Conservation (phyloP, 1,140 invertebrate species). For the Sarcophaga bullata region DNA sequence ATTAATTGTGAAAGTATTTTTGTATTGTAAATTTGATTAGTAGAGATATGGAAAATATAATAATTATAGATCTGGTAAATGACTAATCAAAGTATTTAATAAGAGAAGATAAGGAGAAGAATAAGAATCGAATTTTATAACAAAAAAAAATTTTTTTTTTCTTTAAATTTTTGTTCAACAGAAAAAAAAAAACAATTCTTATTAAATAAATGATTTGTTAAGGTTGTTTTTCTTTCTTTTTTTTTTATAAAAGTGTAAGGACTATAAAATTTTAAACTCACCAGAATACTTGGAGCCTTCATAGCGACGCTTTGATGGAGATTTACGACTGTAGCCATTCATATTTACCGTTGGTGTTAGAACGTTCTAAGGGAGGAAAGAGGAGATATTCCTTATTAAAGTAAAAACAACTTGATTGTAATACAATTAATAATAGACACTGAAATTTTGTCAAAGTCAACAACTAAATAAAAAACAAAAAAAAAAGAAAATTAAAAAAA, state of each 20-base stretch:
- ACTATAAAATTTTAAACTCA: slow-evolving; percentile 48
- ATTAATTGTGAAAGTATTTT: too few species aligned
- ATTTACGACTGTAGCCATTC: slow-evolving; percentile 64
- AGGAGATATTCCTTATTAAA: background rate
- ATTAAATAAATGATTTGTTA: too few species aligned
- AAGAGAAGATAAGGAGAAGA: too few species aligned
- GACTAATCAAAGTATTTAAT: too few species aligned
- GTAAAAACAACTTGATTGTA: slow-evolving; percentile 4
- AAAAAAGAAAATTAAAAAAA: slow-evolving; percentile 34
- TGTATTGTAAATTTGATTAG: too few species aligned
- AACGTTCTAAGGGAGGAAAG: slow-evolving; percentile 29
- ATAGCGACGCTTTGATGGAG: slow-evolving; percentile 62
- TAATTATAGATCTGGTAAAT: too few species aligned
- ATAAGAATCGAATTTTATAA: too few species aligned
- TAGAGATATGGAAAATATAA: too few species aligned
- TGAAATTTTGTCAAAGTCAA: background rate
- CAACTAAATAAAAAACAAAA: background rate
- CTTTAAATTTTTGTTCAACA: too few species aligned
- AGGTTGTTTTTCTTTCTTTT: background rate
- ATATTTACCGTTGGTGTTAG: slow-evolving; percentile 48
- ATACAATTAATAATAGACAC: slow-evolving; percentile 18
- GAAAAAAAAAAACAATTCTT: too few species aligned
- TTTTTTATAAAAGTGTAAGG: background rate
- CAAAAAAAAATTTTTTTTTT: too few species aligned
- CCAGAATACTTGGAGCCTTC: slow-evolving; percentile 63